phyloP scores from a whole-genome alignment of 2,888 invertebrate species.

The Plemyria rubiginata region DNA sequence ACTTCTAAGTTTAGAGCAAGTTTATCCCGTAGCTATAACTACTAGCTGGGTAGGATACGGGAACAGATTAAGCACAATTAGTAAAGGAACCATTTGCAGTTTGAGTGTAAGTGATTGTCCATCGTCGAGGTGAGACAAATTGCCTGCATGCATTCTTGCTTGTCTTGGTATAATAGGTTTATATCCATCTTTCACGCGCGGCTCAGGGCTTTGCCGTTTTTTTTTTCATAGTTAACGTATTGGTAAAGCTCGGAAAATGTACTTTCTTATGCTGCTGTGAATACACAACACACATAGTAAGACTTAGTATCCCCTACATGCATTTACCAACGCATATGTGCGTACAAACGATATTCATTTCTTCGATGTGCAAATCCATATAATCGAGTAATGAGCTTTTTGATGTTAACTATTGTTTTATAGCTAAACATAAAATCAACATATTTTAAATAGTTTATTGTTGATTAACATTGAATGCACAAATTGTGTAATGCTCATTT shows the following conservation, averaged over 20 bases:
- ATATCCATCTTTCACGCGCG: constrained; percentile 52
- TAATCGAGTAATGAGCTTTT: too few relatives aligned
- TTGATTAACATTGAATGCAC: constrained; percentile 1
- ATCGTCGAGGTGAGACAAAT: constrained; percentile 55
- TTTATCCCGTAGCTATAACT: constrained; percentile 39
- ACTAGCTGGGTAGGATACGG: constrained; percentile 25
- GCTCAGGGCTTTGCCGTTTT: constrained; percentile 45
- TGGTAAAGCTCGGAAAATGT: constrained; percentile 41
- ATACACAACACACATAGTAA: background rate
- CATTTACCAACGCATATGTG: too few relatives aligned
- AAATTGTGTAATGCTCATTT: constrained; percentile 3
- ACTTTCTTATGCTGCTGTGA: constrained; percentile 16
- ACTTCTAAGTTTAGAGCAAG: constrained; percentile 41
- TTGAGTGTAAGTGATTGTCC: constrained; percentile 42
- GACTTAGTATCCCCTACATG: too few relatives aligned
- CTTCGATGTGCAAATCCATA: too few relatives aligned
- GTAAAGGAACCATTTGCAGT: constrained; percentile 59
- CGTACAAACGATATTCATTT: background rate
- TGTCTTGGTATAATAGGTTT: constrained; percentile 40
- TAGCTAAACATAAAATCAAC: background rate
- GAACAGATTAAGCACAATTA: constrained; percentile 63
- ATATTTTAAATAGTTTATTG: constrained; percentile 17
- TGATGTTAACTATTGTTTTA: too few relatives aligned
- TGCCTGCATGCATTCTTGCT: constrained; percentile 65
- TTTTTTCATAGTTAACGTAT: constrained; percentile 49